Base-by-base conservation (phyloP, 1,140 invertebrate genomes). In the Eumeta japonica region DNA sequence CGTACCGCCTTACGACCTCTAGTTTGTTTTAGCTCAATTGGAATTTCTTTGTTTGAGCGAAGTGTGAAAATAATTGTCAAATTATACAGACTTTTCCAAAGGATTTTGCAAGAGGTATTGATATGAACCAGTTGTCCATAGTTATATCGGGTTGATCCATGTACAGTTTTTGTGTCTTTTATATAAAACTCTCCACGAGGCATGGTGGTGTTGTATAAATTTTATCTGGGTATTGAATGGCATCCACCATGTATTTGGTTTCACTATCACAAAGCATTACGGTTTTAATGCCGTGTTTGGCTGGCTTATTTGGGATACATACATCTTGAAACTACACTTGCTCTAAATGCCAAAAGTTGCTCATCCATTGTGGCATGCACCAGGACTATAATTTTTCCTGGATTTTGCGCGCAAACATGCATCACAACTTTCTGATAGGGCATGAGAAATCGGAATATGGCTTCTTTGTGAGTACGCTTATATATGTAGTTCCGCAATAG, bases 61-160 rank as follows among this genome's bases (percentile, higher is more conserved):
- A 58, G 4, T 7, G 57, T 65, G 7, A 55, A 58, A 9, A 65
- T 49, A 5, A 55, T 42, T 10, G 49, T 64, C 13, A 61, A 27
- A 10, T 55, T 52, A 16, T 61, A 51, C 12, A 56, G 58, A 7
- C 54, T 17, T 7, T 45, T 33, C 5, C 54, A 32, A 61, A 38
- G 12, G 36, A 13, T 37, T 43, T 35, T 3, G 49, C 43, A 28
- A 70, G 27, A 18, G 51, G 50, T 27, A 72, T 32, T 5, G 48
- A 57, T 3, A 61, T 67, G 46, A 67, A 75, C 57, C 59, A 75
- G 24, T 75, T 70, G 36, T 75, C 67, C 24, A 52, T 52, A 3
- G 61, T 77, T 0, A 76, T 37, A 29, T 72, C 56, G 38, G 28
- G 66, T 58, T 10, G 48, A 43, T 2, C 54, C 52, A 39, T 63